A percentile compares a stretch with the other conserved stretches of the same genome.
Conservation (phyloP, 2,888 invertebrate species). For the Auanema freiburgensis region DNA sequence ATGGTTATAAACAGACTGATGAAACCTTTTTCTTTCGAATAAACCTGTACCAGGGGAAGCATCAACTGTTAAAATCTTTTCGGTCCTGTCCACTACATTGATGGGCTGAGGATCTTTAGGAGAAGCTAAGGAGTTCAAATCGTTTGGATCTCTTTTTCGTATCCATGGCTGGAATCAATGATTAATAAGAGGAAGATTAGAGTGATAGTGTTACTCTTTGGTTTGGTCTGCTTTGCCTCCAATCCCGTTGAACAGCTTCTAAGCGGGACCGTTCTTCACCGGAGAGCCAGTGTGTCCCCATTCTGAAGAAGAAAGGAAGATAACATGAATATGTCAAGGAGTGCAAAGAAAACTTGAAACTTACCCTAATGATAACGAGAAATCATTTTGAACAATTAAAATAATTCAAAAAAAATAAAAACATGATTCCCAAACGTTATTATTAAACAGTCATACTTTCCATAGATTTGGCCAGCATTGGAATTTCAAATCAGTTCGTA, state of each 20-base stretch:
- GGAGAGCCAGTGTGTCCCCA: constrained; percentile 49
- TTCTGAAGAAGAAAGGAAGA: constrained; percentile 20
- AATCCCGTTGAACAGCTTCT: constrained; percentile 62
- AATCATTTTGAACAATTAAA: too few relatives aligned
- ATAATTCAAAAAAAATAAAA: too few relatives aligned
- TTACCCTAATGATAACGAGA: too few relatives aligned
- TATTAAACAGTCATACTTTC: too few relatives aligned
- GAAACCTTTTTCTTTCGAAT: too few relatives aligned
- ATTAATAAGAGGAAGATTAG: neutral
- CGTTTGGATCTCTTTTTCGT: constrained; percentile 11
- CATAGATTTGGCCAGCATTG: neutral
- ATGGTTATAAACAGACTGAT: too few relatives aligned
- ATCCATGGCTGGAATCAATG: constrained; percentile 18
- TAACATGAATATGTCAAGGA: neutral
- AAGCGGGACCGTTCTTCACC: constrained; percentile 59
- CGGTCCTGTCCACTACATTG: too few relatives aligned
- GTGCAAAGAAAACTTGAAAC: too few relatives aligned
- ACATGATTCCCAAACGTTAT: too few relatives aligned
- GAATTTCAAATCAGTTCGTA: constrained; percentile 21
- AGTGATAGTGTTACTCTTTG: constrained; percentile 19
- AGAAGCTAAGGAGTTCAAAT: neutral
- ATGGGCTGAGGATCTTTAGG: too few relatives aligned
- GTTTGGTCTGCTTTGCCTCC: constrained; percentile 55
- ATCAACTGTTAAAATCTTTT: too few relatives aligned
- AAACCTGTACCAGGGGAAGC: too few relatives aligned